A percentile compares a stretch with the other conserved stretches of the same genome.
Evolutionary conservation across 2,113 vertebrate species (phyloP).

Genomic region (Aleadryas rufinucha): DNA sequence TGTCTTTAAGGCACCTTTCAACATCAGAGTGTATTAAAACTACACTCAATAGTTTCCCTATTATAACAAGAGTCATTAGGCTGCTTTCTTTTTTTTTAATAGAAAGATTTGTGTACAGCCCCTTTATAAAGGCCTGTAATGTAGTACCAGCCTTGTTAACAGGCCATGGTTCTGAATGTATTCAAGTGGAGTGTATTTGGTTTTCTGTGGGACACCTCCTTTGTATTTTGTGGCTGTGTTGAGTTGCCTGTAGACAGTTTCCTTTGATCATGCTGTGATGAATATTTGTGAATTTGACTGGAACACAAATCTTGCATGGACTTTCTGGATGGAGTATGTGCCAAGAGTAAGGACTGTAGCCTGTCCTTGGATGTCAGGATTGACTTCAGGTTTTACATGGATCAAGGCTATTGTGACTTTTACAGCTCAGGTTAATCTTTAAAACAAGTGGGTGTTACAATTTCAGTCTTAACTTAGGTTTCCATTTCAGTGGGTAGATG

Average conservation of each 20-base stretch:
- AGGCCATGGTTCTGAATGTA: not conserved
- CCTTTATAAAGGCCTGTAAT: not conserved
- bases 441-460: not conserved
- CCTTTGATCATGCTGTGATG: not conserved
- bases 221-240: not conserved
- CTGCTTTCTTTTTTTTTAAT: not conserved
- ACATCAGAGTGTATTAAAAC: not conserved
- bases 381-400: not conserved
- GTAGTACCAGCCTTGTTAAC: not conserved
- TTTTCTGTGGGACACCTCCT: not conserved
- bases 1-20: not conserved
- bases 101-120: not conserved
- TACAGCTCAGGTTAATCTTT: not conserved
- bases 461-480: not conserved
- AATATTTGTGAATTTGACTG: not conserved
- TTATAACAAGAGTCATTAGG: not conserved
- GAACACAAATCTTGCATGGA: not conserved
- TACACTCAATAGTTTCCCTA: not conserved
- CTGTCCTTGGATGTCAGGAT: not conserved
- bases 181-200: not conserved
- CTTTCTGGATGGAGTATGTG: not conserved
- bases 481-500: not conserved
- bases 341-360: not conserved
- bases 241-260: not conserved
- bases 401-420: not conserved